phyloP scores from a whole-genome alignment of 2,113 vertebrate genomes.

The Hyperopisus bebe region DNA sequence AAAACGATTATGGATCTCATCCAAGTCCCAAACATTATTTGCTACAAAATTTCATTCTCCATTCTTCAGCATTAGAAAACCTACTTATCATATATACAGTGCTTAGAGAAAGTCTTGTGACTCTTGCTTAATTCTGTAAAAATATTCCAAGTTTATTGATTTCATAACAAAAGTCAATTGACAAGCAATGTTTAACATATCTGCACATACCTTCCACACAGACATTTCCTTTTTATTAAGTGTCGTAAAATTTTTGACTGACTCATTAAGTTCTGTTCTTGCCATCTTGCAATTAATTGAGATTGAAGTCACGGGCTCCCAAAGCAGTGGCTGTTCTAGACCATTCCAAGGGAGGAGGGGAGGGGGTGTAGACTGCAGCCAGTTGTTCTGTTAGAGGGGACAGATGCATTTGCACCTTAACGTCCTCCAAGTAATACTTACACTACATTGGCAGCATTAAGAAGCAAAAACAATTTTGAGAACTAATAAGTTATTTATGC shows the following conservation, averaged over 20 bases:
- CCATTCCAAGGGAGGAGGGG: no score
- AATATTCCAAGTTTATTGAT: background rate
- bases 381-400: no score
- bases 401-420: no score
- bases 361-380: no score
- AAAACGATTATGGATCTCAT: background rate
- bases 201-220: background rate
- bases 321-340: background rate
- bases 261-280: background rate
- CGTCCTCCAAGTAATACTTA: no score
- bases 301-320: background rate
- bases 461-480: no score
- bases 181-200: background rate
- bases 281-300: background rate
- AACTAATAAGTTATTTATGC: no score
- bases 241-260: background rate
- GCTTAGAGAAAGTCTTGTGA: no score
- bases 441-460: no score
- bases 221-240: background rate
- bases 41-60: background rate
- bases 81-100: no score
- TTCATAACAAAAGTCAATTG: background rate
- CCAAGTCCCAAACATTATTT: background rate
- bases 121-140: no score
- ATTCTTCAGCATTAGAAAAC: background rate